Evolutionary conservation across 2,797 vertebrate genomes (phyloP).

Genomic region (Acipenser ruthenus): DNA sequence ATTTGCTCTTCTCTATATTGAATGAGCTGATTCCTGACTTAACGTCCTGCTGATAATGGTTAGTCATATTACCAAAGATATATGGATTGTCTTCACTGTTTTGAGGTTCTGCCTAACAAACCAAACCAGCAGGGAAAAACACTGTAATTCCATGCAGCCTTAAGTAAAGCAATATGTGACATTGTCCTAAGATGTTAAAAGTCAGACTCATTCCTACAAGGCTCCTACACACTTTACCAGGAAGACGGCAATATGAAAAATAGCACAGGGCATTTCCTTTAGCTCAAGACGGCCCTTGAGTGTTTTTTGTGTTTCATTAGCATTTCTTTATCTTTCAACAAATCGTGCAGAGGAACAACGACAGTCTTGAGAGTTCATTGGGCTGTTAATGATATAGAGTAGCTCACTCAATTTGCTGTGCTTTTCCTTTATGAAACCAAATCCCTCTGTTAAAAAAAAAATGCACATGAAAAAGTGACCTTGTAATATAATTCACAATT

Average conservation of each 20-base stretch:
- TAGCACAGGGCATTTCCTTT: constrained; percentile 1
- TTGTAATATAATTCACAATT: constrained; percentile 36
- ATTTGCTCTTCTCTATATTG: constrained; percentile 36
- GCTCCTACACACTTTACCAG: constrained; percentile 12
- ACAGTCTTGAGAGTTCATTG: constrained; percentile 17
- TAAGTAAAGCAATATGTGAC: constrained; percentile 20
- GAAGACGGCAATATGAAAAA: constrained; percentile 15
- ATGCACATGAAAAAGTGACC: constrained; percentile 22
- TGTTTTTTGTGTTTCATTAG: constrained; percentile 20
- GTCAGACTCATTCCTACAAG: constrained; percentile 20
- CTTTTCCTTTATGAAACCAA: constrained; percentile 35
- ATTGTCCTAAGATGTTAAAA: constrained; percentile 23
- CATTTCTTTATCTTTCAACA: constrained; percentile 13
- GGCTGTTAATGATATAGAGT: constrained; percentile 20
- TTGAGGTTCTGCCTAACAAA: constrained; percentile 36
- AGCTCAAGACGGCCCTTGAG: constrained; percentile 12
- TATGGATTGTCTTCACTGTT: constrained; percentile 42
- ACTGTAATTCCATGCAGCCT: constrained; percentile 25
- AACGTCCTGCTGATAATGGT: constrained; percentile 31
- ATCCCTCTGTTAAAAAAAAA: constrained; percentile 22
- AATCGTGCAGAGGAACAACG: constrained; percentile 9
- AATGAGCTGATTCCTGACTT: constrained; percentile 26
- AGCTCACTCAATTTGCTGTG: constrained; percentile 1
- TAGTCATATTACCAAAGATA: constrained; percentile 50
- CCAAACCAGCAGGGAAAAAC: constrained; percentile 32